Evolutionary conservation across 1,140 invertebrate species (phyloP).

Genomic region (Bemisia tabaci): DNA sequence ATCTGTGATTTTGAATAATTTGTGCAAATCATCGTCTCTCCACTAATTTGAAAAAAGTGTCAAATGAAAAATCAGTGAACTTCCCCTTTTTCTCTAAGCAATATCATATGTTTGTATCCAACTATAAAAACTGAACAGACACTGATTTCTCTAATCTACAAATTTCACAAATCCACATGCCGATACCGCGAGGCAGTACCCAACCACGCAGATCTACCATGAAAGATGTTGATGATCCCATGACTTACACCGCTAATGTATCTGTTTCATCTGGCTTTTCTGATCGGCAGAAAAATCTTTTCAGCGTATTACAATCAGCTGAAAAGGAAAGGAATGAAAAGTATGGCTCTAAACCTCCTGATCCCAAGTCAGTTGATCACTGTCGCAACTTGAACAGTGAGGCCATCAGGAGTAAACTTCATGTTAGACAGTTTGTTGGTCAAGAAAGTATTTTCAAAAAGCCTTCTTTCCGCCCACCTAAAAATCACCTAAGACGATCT

Average conservation of each 20-base stretch:
- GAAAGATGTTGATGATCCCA: neutral
- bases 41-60: too few species aligned
- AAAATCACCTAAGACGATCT: slow-evolving; percentile 15
- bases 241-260: neutral
- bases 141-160: too few species aligned
- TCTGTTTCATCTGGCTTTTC: neutral
- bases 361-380: neutral
- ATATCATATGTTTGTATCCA: too few species aligned
- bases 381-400: slow-evolving; percentile 4
- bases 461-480: slow-evolving; percentile 41
- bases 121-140: too few species aligned
- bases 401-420: neutral
- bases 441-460: slow-evolving; percentile 63
- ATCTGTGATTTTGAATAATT: too few species aligned
- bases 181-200: too few species aligned
- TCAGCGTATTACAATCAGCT: slow-evolving; percentile 7
- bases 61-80: too few species aligned
- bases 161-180: too few species aligned
- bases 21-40: too few species aligned
- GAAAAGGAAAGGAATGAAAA: slow-evolving; percentile 4
- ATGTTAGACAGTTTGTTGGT: slow-evolving; percentile 43
- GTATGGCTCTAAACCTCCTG: slow-evolving; percentile 5
- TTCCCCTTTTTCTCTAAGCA: too few species aligned
- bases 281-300: slow-evolving; percentile 4
- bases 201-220: too few species aligned